Evolutionary conservation across 2,888 invertebrate species (phyloP), one percentile per base, ranked within the genome.

Genomic region (Branchellion lobata): DNA sequence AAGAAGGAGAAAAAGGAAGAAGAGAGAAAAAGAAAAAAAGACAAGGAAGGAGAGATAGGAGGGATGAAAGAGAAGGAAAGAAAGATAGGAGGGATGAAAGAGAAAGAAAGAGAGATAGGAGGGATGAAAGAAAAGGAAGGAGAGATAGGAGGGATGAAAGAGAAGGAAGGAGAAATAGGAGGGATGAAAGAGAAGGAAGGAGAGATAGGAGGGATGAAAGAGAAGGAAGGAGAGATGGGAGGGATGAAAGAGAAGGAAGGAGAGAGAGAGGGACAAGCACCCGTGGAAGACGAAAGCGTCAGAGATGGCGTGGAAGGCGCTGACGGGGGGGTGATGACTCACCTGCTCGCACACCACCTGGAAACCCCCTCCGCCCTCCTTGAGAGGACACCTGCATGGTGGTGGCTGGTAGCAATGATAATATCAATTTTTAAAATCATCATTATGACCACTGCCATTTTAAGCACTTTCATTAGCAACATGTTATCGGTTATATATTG

Each of bases 321-420:
- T 95, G 79, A 97, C 92, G 1, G 97, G 96, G 0, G 97, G 97
- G 88, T 97, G 97, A 87, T 97, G 97, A 72, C 94, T 94, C 80
- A 96, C 95, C 90, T 96, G 89, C 83, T 89, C 89, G 79, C 87
- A 85, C 34, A 89, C 83, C 79, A 88, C 85, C 51, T 86, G 83
- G 82, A 86, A 88, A 21, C 88, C 88, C 36, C 88, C 82, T 75
- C 88, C 87, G 29, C 81, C 80, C 51, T 81, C 81, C 11, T 29
- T n/a, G n/a, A n/a, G n/a, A n/a, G n/a, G n/a, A 80, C 24, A 68
- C 14, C 33, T 34, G 27, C 8, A 61, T 5, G 5, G 24, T 8
- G 18, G 5, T 14, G 29, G 0, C 61, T 0, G 3, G 24, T 11
- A n/a, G n/a, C 21, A 72, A 33, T 36, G 36, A 72, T n/a, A 65